Conservation (phyloP, 2,888 invertebrate genomes). For the Polyploca ridens region DNA sequence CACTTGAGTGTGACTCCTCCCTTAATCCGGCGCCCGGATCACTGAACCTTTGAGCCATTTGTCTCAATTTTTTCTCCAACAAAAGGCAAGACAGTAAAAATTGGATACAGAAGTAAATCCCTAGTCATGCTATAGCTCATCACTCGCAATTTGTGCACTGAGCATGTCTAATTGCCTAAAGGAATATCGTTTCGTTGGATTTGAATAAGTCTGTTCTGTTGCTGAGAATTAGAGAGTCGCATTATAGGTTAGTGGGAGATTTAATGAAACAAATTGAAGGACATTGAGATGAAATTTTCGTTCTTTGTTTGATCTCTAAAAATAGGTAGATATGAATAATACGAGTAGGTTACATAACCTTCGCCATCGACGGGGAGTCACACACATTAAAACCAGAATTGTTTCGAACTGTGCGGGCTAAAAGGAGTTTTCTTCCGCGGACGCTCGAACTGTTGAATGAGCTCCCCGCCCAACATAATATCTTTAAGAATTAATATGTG, state of each 20-base stretch:
- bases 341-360: too few relatives aligned
- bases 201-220: slow-evolving; percentile 51
- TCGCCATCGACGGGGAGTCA: too few relatives aligned
- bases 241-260: neutral
- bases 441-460: too few relatives aligned
- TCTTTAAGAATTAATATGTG: too few relatives aligned
- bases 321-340: too few relatives aligned
- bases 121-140: slow-evolving; percentile 31
- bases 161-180: slow-evolving; percentile 63
- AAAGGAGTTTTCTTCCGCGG: too few relatives aligned
- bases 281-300: too few relatives aligned
- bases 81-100: slow-evolving; percentile 15
- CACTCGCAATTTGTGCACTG: slow-evolving; percentile 45
- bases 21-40: slow-evolving; percentile 8
- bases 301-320: too few relatives aligned
- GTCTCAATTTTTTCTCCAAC: slow-evolving; percentile 16
- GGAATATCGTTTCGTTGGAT: slow-evolving; percentile 54
- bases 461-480: too few relatives aligned
- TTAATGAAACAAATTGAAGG: neutral
- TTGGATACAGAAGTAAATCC: slow-evolving; percentile 15
- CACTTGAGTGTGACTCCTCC: neutral
- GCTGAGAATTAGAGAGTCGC: slow-evolving; percentile 35
- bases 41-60: slow-evolving; percentile 8
- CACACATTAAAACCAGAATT: too few relatives aligned
- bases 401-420: too few relatives aligned